These are phyloP conservation scores for Nothobranchius furzeri DNA, from an alignment of 2,113 vertebrate genomes.

Conservation along the genomic window DNA sequence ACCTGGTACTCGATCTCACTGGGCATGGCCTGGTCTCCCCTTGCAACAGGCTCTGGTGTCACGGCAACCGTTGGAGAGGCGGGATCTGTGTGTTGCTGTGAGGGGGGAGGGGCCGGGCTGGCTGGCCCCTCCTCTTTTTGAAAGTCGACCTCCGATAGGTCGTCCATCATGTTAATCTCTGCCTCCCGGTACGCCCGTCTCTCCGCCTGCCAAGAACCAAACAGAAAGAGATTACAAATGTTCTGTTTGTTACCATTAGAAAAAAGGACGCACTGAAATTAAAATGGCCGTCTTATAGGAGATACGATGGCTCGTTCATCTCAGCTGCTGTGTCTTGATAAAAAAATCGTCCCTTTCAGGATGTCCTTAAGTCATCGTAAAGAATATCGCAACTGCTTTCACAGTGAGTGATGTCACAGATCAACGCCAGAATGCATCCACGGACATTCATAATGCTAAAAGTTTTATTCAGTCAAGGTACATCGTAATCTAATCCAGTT, in stretches of 20 bases:
- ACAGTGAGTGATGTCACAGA: too few relatives aligned
- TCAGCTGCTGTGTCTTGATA: too few relatives aligned
- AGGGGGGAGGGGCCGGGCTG: slow-evolving; percentile 72
- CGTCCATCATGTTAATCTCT: slow-evolving; percentile 89
- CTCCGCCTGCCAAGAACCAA: slow-evolving; percentile 83
- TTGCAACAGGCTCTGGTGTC: slow-evolving; percentile 87
- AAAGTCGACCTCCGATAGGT: slow-evolving; percentile 79
- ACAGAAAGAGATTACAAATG: background rate
- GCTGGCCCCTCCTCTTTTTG: slow-evolving; percentile 78
- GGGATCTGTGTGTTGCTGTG: slow-evolving; percentile 92
- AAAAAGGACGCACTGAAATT: too few relatives aligned
- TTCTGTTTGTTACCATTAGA: background rate
- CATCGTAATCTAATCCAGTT: too few relatives aligned
- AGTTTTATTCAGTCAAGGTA: too few relatives aligned
- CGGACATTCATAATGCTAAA: too few relatives aligned
- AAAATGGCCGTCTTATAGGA: too few relatives aligned
- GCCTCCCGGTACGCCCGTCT: slow-evolving; percentile 89
- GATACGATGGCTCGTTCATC: too few relatives aligned
- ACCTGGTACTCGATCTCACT: slow-evolving; percentile 92
- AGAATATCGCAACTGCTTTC: too few relatives aligned
- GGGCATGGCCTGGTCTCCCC: slow-evolving; percentile 84
- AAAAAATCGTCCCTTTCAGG: too few relatives aligned
- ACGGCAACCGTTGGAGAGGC: slow-evolving; percentile 92
- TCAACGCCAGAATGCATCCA: too few relatives aligned
- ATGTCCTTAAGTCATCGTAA: too few relatives aligned